Conservation (phyloP, 2,113 vertebrate species). For the Istiophorus platypterus region DNA sequence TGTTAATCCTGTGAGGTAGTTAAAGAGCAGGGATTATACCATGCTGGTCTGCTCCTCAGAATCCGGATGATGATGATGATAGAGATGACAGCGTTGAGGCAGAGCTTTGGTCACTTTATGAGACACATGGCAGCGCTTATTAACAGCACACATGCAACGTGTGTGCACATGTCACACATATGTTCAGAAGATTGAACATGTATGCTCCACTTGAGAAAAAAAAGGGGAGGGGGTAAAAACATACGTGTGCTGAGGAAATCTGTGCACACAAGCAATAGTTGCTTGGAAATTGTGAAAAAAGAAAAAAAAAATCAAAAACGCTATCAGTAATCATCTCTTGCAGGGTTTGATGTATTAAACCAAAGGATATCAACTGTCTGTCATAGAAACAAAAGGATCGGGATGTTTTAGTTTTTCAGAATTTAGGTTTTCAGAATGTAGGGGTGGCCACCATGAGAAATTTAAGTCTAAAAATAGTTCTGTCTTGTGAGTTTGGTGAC, state of each 20-base stretch:
- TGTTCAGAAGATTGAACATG: constrained; percentile 1
- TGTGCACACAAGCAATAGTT: not conserved
- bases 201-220: not conserved
- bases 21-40: constrained; percentile 66
- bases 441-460: not conserved
- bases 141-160: not conserved
- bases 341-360: too few relatives aligned
- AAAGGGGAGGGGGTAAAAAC: too few relatives aligned
- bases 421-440: not conserved
- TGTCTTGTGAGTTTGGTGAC: not conserved
- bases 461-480: not conserved
- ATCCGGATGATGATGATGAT: constrained; percentile 50
- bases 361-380: too few relatives aligned
- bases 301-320: not conserved
- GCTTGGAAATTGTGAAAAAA: not conserved
- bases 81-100: constrained; percentile 56
- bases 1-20: constrained; percentile 65
- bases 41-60: constrained; percentile 31
- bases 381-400: too few relatives aligned
- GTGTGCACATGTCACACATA: not conserved
- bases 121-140: constrained; percentile 38
- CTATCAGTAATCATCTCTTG: too few relatives aligned
- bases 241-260: not conserved
- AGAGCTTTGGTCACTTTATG: constrained; percentile 29
- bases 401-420: not conserved